Evolutionary conservation across 2,888 invertebrate genomes (phyloP), one percentile per base, ranked within the genome.

Genomic region (Sarcophaga caerulescens): DNA sequence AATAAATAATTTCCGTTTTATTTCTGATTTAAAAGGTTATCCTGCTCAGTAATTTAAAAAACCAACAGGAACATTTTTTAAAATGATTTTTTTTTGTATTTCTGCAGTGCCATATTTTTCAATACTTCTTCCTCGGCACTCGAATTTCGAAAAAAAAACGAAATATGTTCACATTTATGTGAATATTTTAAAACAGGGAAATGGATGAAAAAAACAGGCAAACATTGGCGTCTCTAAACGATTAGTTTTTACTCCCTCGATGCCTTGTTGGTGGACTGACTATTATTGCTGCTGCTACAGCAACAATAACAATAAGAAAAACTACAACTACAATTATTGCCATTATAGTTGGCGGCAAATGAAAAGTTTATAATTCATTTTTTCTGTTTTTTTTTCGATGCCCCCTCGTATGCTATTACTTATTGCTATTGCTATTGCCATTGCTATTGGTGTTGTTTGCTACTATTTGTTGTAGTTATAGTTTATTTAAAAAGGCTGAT

Each of bases 141-240:
- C 14, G 14, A 47, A 47, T 47, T 14, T 14, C 14, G 0, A 47
- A 47, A 47, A 12, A 12, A 11, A 47, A 11, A 47, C 1, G 6
- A 4, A 35, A 35, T 25, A 6, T 35, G 35, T 6, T 35, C 35
- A 35, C 47, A 47, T 47, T 47, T 47, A 14, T 47, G 47, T 47
- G 47, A 47, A 47, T 47, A 47, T 47, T 35, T 35, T 47, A 47
- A 14, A 47, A 47, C 47, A 14, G 14, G 17, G 14, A 76, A 47
- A 17, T 60, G n/a, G 8, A 62, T 68, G 25, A 19, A 44, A 35
- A 70, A 44, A 52, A 70, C 74, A 62, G 63, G 63, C 66, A 84
- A 79, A 68, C 73, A 73, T 78, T 75, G 85, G 73, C 78, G 85
- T 78, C 81, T 78, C 81, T 81, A 81, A 77, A 63, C 85, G 73